Base-by-base conservation (phyloP, 2,888 invertebrate species). In the Aquatica leii region DNA sequence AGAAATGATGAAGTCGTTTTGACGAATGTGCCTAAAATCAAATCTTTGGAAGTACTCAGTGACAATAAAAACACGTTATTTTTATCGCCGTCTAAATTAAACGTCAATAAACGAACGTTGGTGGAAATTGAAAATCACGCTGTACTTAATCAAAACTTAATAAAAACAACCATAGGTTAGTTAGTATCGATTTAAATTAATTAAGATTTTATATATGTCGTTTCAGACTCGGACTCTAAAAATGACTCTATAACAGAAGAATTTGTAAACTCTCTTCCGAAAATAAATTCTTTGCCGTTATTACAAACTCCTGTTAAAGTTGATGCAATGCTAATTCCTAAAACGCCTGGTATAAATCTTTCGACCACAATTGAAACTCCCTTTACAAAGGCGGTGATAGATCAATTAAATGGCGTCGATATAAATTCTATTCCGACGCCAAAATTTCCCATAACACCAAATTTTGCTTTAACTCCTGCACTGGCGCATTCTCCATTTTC, bases 361-460 rank as follows among this genome's bases (percentile, higher is more conserved):
- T 68, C 73, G 31, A 46, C 66, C 31, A 48, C 50, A 31, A 64
- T 60, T 4, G 74, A 75, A 35, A 80, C 81, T 2, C 80, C 80
- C 2, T 77, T 81, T 50, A 75, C 77, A 15, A 78, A 78, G 71
- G 73, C 78, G 49, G 67, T 81, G 6, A 78, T 80, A 20, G 80
- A 78, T 59, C 78, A 80, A 54, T 65, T 76, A 34, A 66, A 71
- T 14, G 76, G 75, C 14, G 69, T 77, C 2, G 80, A 79, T 70
- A 69, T 80, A n/a, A 58, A 66, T 4, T 67, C 72, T 9, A 70
- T 81, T 50, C 73, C 72, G 15, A 81, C 81, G 0, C 81, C 81
- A 0, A 76, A 69, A 59, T 70, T 80, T 41, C 77, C 78, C 2
- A 70, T 79, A n/a, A 81, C 81, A 0, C 81, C 81, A 0, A 73